Conservation (phyloP, 2,113 vertebrate species). For the Edolisoma coerulescens region DNA sequence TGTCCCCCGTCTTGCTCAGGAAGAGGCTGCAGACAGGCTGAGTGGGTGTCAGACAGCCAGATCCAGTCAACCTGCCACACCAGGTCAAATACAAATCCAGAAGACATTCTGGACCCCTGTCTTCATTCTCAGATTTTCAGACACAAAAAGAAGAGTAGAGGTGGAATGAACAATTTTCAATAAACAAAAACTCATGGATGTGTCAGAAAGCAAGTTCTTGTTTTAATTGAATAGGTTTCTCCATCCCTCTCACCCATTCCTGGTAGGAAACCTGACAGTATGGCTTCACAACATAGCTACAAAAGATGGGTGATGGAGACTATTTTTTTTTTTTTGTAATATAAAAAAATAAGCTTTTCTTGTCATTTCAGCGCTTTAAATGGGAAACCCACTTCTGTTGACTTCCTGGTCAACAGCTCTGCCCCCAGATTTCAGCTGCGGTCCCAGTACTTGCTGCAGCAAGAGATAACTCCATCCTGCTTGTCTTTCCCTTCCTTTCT, state of each 20-base stretch:
- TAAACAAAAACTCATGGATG: neutral
- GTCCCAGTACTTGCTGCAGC: neutral
- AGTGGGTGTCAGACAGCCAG: neutral
- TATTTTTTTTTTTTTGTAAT: neutral
- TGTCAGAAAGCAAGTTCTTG: neutral
- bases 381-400: accelerated
- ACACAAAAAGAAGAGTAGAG: neutral
- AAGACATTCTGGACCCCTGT: neutral
- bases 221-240: neutral
- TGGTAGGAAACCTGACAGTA: neutral
- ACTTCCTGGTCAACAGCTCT: neutral
- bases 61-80: neutral
- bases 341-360: neutral
- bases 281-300: neutral
- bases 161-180: neutral
- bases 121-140: neutral
- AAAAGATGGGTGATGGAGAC: neutral
- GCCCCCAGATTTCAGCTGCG: neutral
- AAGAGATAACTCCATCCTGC: neutral
- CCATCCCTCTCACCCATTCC: neutral
- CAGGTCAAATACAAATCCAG: neutral
- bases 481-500: neutral
- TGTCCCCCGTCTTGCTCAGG: accelerated
- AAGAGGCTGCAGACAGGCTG: neutral
- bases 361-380: neutral